phyloP scores from a whole-genome alignment of 1,140 invertebrate genomes.

The Colletes latitarsis region DNA sequence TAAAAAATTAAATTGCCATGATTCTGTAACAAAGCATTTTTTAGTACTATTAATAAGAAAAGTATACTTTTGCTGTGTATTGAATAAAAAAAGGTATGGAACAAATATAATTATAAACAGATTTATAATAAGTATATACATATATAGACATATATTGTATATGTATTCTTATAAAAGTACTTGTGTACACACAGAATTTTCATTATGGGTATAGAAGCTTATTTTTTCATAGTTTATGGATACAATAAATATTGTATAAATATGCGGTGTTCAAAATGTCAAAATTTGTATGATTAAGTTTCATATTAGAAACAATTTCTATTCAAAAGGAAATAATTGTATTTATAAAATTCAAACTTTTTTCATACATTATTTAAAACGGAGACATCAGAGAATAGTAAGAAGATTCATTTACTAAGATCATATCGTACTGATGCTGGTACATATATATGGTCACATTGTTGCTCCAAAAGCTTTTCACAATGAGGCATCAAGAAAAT shows the following conservation, averaged over 20 bases:
- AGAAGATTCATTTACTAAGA: conserved; percentile 7
- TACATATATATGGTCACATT: not conserved
- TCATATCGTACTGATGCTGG: conserved; percentile 4
- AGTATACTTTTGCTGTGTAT: conserved; percentile 45
- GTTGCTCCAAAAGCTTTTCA: not conserved
- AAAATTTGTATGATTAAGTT: not conserved
- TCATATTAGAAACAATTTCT: not conserved
- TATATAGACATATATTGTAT: conserved; percentile 19
- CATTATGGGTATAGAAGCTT: conserved; percentile 20
- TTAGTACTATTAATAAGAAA: conserved; percentile 41
- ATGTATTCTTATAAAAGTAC: conserved; percentile 39
- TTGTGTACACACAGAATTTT: conserved; percentile 36
- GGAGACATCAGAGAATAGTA: not conserved
- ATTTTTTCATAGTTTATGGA: conserved; percentile 34
- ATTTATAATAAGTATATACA: conserved; percentile 50
- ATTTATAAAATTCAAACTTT: conserved; percentile 3
- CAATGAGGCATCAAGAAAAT: conserved; percentile 1
- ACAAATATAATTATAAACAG: conserved; percentile 33
- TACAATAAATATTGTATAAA: conserved; percentile 25
- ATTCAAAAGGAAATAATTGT: not conserved
- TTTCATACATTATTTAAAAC: conserved; percentile 12
- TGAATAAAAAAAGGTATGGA: conserved; percentile 29
- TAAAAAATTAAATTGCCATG: conserved; percentile 40
- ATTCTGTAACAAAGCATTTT: conserved; percentile 46
- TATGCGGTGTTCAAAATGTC: conserved; percentile 7